These are phyloP conservation scores for Argyresthia goedartella DNA, from an alignment of 2,888 invertebrate genomes.

Conservation along the genomic window DNA sequence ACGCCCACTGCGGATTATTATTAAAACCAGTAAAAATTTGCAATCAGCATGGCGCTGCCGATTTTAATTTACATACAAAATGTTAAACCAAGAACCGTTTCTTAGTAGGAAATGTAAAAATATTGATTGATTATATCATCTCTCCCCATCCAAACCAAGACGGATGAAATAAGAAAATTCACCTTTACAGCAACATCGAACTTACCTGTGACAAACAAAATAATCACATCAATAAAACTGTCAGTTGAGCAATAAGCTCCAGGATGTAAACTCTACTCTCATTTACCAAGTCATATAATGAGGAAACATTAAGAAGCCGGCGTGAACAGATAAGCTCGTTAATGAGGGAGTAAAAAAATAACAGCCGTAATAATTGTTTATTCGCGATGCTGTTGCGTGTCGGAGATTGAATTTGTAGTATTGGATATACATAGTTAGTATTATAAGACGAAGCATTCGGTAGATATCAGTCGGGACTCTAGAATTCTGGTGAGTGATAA, in stretches of 20 bases:
- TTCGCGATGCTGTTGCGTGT: constrained; percentile 9
- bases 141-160: too few species aligned
- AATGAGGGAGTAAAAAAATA: constrained; percentile 20
- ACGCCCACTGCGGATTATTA: constrained; percentile 14
- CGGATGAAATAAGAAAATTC: too few species aligned
- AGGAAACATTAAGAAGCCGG: constrained; percentile 20
- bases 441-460: too few species aligned
- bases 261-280: constrained; percentile 15
- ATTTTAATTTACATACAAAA: constrained; percentile 5
- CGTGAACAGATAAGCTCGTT: constrained; percentile 20
- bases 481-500: too few species aligned
- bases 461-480: too few species aligned
- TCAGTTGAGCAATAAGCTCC: constrained; percentile 17
- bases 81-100: background rate
- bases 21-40: constrained; percentile 5
- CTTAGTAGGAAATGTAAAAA: background rate
- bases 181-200: constrained; percentile 23
- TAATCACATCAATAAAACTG: constrained; percentile 25
- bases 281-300: constrained; percentile 18
- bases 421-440: too few species aligned
- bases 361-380: constrained; percentile 17
- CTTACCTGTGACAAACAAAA: constrained; percentile 36
- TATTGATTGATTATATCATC: too few species aligned
- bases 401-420: background rate
- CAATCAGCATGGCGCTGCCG: constrained; percentile 8